Evolutionary conservation across 2,797 vertebrate species (phyloP).

Genomic region (Helicolenus hilgendorfi): DNA sequence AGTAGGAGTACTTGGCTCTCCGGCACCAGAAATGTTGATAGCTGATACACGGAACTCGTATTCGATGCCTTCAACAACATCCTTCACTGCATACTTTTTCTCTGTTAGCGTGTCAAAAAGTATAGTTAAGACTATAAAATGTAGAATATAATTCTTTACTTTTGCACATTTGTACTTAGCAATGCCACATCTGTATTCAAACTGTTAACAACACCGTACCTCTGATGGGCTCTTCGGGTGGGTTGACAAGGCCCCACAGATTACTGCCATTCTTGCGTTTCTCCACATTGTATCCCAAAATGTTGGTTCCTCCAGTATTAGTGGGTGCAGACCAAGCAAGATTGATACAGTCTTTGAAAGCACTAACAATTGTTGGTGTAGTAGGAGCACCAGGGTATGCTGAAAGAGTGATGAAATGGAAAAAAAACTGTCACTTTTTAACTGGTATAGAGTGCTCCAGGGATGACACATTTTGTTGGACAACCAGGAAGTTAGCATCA

Average conservation of each 20-base stretch:
- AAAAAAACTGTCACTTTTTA: background rate
- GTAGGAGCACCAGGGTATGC: constrained; percentile 91
- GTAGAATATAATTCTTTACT: background rate
- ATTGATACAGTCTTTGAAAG: constrained; percentile 90
- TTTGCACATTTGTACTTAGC: background rate
- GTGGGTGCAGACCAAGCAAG: constrained; percentile 90
- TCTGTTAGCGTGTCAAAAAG: constrained; percentile 63
- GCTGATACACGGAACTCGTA: constrained; percentile 95
- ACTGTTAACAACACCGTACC: constrained; percentile 75
- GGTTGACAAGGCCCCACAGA: constrained; percentile 90
- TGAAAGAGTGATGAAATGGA: constrained; percentile 51
- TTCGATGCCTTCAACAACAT: constrained; percentile 91
- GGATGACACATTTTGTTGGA: no score
- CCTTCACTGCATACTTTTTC: constrained; percentile 87
- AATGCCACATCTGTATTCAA: background rate
- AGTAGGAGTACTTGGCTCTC: constrained; percentile 91
- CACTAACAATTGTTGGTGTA: constrained; percentile 87
- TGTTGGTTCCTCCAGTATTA: constrained; percentile 88
- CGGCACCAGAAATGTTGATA: constrained; percentile 91
- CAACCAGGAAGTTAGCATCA: no score
- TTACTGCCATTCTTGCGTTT: constrained; percentile 93
- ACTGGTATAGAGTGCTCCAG: no score
- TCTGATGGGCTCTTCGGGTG: constrained; percentile 78
- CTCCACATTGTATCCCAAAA: constrained; percentile 92
- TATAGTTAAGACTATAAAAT: background rate